Conservation (phyloP, 1,140 invertebrate genomes). For the Lordiphosa mommai region DNA sequence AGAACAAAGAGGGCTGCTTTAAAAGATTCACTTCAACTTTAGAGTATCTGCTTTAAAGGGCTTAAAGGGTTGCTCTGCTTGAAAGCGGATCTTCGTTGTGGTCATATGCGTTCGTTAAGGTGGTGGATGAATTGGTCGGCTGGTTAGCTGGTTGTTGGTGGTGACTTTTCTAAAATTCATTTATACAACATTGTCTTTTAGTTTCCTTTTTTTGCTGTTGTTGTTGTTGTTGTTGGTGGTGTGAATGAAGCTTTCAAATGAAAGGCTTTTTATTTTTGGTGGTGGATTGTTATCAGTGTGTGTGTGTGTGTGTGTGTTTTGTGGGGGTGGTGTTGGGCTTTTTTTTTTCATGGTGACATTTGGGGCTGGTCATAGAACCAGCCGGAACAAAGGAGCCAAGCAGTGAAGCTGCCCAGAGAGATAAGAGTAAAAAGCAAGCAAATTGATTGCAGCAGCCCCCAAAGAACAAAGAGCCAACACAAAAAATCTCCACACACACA, state of each 20-base stretch:
- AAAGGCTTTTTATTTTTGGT: slow-evolving; percentile 8
- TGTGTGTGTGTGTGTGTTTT: not conserved
- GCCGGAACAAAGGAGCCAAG: slow-evolving; percentile 6
- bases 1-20: too few relatives aligned
- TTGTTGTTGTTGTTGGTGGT: slow-evolving; percentile 2
- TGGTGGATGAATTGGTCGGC: too few relatives aligned
- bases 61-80: too few relatives aligned
- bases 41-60: too few relatives aligned
- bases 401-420: not conserved
- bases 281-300: slow-evolving; percentile 4
- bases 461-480: slow-evolving; percentile 4
- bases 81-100: too few relatives aligned
- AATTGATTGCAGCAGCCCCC: slow-evolving; percentile 8
- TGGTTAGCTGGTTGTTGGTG: not conserved
- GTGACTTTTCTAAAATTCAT: slow-evolving; percentile 11
- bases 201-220: slow-evolving; percentile 8
- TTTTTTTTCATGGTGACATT: slow-evolving; percentile 2
- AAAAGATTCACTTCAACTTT: too few relatives aligned
- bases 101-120: too few relatives aligned
- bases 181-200: slow-evolving; percentile 12
- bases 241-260: slow-evolving; percentile 6
- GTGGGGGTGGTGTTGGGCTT: not conserved
- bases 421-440: slow-evolving; percentile 9
- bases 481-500: not conserved
- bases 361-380: slow-evolving; percentile 9